Evolutionary conservation across 2,888 invertebrate genomes (phyloP).

Genomic region (Eristalinus sepulchralis): DNA sequence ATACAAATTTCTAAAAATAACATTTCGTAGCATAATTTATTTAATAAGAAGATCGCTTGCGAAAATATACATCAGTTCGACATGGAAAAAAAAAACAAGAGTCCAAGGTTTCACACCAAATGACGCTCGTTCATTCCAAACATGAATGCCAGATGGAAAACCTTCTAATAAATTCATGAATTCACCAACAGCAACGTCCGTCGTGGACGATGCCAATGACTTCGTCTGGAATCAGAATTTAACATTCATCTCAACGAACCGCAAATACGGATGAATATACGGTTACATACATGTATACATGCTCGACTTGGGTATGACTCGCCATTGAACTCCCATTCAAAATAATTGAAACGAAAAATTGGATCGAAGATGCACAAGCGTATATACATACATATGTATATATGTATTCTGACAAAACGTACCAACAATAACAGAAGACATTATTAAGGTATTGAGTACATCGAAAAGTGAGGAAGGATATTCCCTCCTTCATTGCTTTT

Average conservation of each 20-base stretch:
- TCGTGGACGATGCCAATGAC: slow-evolving; percentile 56
- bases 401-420: neutral
- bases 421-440: neutral
- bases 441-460: neutral
- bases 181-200: slow-evolving; percentile 38
- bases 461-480: neutral
- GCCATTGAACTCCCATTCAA: slow-evolving; percentile 67
- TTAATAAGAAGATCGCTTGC: neutral
- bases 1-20: neutral
- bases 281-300: neutral
- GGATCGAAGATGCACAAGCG: slow-evolving; percentile 72
- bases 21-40: neutral
- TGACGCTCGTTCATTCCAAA: slow-evolving; percentile 25
- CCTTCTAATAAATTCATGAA: slow-evolving; percentile 54
- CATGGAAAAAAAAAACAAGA: neutral
- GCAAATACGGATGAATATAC: slow-evolving; percentile 9
- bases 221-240: slow-evolving; percentile 61
- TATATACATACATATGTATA: neutral
- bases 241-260: slow-evolving; percentile 51
- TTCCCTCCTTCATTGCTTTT: slow-evolving; percentile 28
- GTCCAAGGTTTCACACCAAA: slow-evolving; percentile 25
- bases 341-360: slow-evolving; percentile 78
- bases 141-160: slow-evolving; percentile 40
- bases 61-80: neutral
- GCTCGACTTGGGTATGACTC: neutral